Base-by-base conservation (phyloP, 23 tunicate genomes). In the Oikopleura dioica region DNA sequence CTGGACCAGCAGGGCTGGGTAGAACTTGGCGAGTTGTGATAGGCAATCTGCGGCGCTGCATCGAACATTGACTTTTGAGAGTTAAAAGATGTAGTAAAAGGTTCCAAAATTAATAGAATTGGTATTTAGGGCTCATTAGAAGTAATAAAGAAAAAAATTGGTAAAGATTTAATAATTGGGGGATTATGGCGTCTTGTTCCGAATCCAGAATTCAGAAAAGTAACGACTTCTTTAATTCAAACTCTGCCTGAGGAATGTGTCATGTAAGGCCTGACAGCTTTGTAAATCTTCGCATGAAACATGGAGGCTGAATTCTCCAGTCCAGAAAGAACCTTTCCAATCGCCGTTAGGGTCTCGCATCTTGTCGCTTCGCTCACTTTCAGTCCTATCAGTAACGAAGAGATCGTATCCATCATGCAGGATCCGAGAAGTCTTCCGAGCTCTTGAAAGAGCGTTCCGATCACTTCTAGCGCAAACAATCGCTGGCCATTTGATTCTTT, bases 231-330 rank as follows among this genome's bases (percentile, higher is more conserved):
- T n/a, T n/a, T n/a, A n/a, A n/a, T n/a, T n/a, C n/a, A n/a, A 16
- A 44, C 55, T 16, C 55, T 44, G 16, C 55, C 9, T 44, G 9
- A 9, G 55, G 55, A 44, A 44, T 9, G 16, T 44, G 55, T 44
- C 55, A 44, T 44, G 55, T 44, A 44, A 9, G 55, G 55, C 55
- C 16, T 85, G 35, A 89, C 84, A 29, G 77, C 72, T 69, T 91
- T 91, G 80, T 91, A 91, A 29, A 91, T 82, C 44, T 91, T 92
- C 38, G 87, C 78, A 76, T 91, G 97, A 38, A 87, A 80, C 82
- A 91, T 91, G 9, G 92, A 35, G 16, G 97, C 97, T 1, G 94
- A 85, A 5, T 85, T 37, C 28, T 86, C 94, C 26, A 91, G 69
- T 0, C 97, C 97, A 55, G 79, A 24, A 38, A 91, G 44, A 1